Evolutionary conservation across 2,888 invertebrate genomes (phyloP), one percentile per base, ranked within the genome.

Genomic region (Pristionchus maxplancki): DNA sequence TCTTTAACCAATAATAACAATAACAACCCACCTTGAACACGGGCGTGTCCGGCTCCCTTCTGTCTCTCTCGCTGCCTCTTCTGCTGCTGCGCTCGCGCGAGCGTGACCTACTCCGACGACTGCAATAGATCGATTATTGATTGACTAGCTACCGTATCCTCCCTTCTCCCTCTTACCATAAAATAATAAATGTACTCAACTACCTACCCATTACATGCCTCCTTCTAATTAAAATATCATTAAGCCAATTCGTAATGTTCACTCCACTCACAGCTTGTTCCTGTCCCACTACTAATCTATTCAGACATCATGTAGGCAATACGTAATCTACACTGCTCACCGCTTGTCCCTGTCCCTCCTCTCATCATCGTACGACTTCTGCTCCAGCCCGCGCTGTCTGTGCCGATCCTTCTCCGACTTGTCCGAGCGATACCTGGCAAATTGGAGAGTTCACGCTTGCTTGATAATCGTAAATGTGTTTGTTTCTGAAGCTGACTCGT

Each of bases 341-440:
- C 71, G 71, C 20, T 88, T 83, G 34, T 90, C 89, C 31, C 90
- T 4, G 85, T 90, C 89, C 40, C 88, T 83, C 53, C 84, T 87
- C 20, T 89, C 44, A 34, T 90, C 89, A 24, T 89, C 89, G n/a
- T 89, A 89, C 50, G 88, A 64, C 48, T 81, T 89, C 44, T 89
- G 88, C 62, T 90, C 90, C 31, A 90, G 89, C 64, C 90, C 90
- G 37, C 90, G 88, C 9, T 91, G 91, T 40, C 90, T 83, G 28
- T 90, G 89, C 17, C 89, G 90, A 31, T 91, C 91, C 58, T 90
- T 87, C 71, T 87, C 48, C 82, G 64, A 83, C 78, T 81, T 87
- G 28, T 82, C 53, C 50, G 82, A 62, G 37, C 88, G 44, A 87
- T 71, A 87, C 37, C 86, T 87, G 31, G 8, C 28, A 40, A n/a